These are phyloP conservation scores for Lutjanus erythropterus DNA, from an alignment of 2,113 vertebrate genomes.

Conservation along the genomic window DNA sequence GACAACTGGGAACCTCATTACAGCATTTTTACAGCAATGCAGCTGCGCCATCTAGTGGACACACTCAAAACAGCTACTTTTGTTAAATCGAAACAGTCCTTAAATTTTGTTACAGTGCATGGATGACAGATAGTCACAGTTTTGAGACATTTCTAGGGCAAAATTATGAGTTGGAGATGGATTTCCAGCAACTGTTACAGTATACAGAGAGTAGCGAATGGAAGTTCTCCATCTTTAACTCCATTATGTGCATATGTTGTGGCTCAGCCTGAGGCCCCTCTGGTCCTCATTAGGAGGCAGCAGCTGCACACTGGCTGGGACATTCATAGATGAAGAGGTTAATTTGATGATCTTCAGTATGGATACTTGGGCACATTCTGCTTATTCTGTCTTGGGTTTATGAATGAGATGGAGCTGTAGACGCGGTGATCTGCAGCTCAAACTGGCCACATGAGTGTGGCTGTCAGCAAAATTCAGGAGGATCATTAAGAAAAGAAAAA, in stretches of 20 bases:
- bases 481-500: conserved; percentile 13
- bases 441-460: neutral
- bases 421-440: neutral
- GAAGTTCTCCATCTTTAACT: conserved; percentile 5
- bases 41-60: conserved; percentile 63
- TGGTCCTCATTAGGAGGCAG: conserved; percentile 53
- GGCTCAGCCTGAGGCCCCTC: conserved; percentile 17
- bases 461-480: conserved; percentile 28
- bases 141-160: neutral
- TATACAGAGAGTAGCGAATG: neutral
- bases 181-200: neutral
- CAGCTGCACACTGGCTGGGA: conserved; percentile 35
- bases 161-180: neutral
- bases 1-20: neutral
- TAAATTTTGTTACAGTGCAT: neutral
- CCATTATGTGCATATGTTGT: conserved; percentile 9
- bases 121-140: neutral
- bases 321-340: conserved; percentile 20
- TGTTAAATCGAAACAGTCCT: neutral
- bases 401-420: neutral
- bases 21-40: neutral
- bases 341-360: conserved; percentile 10
- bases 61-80: neutral
- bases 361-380: neutral
- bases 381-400: conserved; percentile 2